Conservation (phyloP, 2,797 vertebrate species). For the Hozukius guyotensis region DNA sequence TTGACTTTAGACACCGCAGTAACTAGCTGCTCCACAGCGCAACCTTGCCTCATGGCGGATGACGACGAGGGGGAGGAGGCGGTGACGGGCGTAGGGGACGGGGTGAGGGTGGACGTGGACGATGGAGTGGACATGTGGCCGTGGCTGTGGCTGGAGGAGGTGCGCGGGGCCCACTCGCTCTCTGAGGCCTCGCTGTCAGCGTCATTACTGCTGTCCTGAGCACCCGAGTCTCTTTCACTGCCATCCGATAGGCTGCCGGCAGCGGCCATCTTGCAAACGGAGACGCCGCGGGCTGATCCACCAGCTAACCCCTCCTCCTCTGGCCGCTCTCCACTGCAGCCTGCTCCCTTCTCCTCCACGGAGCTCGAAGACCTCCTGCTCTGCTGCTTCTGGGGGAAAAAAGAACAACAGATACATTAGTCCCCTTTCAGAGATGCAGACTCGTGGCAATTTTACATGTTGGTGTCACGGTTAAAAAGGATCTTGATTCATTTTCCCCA, state of each 20-base stretch:
- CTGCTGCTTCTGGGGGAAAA: conserved; percentile 78
- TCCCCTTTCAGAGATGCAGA: background rate
- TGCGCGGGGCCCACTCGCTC: conserved; percentile 84
- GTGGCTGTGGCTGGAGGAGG: conserved; percentile 52
- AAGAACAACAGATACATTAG: background rate
- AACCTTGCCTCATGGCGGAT: conserved; percentile 60
- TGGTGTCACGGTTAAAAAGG: background rate
- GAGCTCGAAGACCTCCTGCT: conserved; percentile 77
- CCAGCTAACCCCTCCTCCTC: conserved; percentile 75
- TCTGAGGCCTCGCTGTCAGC: conserved; percentile 97
- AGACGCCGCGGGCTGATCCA: conserved; percentile 60
- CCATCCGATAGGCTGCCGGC: conserved; percentile 89
- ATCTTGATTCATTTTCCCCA: background rate
- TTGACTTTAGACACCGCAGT: conserved; percentile 86
- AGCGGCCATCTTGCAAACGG: conserved; percentile 65
- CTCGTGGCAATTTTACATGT: background rate
- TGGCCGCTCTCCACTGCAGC: conserved; percentile 66
- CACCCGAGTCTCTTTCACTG: conserved; percentile 89
- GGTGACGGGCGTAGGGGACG: conserved; percentile 50
- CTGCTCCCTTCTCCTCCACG: conserved; percentile 80
- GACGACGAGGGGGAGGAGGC: conserved; percentile 46
- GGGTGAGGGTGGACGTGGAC: conserved; percentile 64
- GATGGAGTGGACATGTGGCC: conserved; percentile 52
- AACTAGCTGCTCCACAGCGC: conserved; percentile 81
- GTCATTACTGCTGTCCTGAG: conserved; percentile 92